These are phyloP conservation scores for Oscheius sp. DNA, from an alignment of 1,140 invertebrate genomes.

Conservation along the genomic window DNA sequence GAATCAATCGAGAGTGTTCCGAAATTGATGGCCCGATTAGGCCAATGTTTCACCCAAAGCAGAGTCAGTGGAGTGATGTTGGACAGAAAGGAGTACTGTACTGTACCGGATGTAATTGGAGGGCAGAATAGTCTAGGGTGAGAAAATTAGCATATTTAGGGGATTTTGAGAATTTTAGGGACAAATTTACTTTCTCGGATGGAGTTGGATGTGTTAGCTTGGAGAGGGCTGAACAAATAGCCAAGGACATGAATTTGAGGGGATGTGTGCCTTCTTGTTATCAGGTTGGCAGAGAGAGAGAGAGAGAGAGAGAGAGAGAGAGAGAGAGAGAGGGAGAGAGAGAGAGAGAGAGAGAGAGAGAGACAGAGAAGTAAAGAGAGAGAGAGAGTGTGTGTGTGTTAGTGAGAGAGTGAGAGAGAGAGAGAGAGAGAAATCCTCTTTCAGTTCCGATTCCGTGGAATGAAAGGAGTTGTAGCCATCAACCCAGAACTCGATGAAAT, in stretches of 20 bases:
- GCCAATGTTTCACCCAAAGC: conserved; percentile 56
- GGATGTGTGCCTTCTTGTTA: conserved; percentile 31
- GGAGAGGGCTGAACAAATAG: conserved; percentile 15
- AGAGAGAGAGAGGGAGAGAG: too few relatives aligned
- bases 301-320: too few relatives aligned
- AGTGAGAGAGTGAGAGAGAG: too few relatives aligned
- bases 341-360: too few relatives aligned
- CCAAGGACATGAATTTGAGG: conserved; percentile 10
- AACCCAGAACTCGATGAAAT: conserved; percentile 31
- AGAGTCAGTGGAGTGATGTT: not conserved
- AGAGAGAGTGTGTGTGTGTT: too few relatives aligned
- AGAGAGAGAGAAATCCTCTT: not conserved
- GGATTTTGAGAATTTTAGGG: not conserved
- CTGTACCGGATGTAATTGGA: conserved; percentile 19
- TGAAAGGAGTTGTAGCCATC: conserved; percentile 41
- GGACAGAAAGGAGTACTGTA: not conserved
- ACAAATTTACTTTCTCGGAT: conserved; percentile 34
- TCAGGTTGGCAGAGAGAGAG: too few relatives aligned
- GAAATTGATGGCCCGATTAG: conserved; percentile 57
- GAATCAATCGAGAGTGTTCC: conserved; percentile 45
- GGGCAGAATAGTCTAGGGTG: not conserved
- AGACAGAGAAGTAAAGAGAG: too few relatives aligned
- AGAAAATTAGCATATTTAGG: not conserved
- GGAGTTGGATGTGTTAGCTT: conserved; percentile 40
- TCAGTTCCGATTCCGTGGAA: conserved; percentile 43